Conservation (phyloP, 2,888 invertebrate genomes). For the Ceraclea dissimilis region DNA sequence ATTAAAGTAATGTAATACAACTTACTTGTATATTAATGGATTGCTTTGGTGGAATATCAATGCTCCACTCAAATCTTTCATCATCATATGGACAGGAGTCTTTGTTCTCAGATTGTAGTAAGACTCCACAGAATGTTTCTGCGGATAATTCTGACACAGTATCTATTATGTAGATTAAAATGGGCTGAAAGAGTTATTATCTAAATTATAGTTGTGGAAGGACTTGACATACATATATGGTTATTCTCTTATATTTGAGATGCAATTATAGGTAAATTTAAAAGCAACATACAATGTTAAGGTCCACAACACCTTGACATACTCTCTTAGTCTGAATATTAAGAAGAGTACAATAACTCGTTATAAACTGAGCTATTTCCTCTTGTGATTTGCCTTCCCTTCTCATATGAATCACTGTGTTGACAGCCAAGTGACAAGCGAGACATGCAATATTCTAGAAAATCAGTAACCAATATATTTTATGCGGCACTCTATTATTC, state of each 20-base stretch:
- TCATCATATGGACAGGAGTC: constrained; percentile 39
- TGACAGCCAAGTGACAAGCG: constrained; percentile 30
- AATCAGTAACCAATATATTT: background rate
- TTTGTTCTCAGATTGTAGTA: constrained; percentile 41
- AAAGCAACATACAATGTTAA: constrained; percentile 1
- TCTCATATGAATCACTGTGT: background rate
- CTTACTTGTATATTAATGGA: background rate
- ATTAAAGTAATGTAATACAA: too few species aligned
- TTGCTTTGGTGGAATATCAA: constrained; percentile 34
- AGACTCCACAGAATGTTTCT: constrained; percentile 49
- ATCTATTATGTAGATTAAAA: constrained; percentile 52
- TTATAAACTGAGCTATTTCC: background rate
- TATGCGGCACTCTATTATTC: background rate
- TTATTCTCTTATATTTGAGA: too few species aligned
- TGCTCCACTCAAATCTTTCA: constrained; percentile 45
- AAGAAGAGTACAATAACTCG: background rate
- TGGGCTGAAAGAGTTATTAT: constrained; percentile 41
- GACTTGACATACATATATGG: too few species aligned
- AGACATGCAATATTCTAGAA: constrained; percentile 9
- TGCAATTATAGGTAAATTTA: too few species aligned
- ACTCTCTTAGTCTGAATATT: background rate
- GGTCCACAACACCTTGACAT: background rate
- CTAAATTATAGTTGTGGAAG: too few species aligned
- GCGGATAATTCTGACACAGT: constrained; percentile 46
- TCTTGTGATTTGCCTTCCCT: constrained; percentile 1